phyloP scores from a whole-genome alignment of 1,140 invertebrate species.

The Aculops lycopersici region DNA sequence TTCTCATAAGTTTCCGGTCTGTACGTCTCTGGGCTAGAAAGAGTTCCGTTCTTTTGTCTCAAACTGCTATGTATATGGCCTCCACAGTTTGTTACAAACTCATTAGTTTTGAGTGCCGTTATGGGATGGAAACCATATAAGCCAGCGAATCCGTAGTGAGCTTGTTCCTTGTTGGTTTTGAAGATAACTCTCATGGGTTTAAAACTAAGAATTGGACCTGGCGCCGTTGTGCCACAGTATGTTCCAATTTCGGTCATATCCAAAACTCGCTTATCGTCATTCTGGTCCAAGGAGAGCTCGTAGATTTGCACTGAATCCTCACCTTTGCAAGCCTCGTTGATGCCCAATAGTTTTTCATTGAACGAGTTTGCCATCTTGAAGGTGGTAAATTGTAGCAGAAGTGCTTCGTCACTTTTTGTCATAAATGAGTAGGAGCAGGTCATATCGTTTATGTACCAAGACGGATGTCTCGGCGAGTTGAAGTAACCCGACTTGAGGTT shows the following conservation, averaged over 20 bases:
- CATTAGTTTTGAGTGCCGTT: neutral
- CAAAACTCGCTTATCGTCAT: neutral
- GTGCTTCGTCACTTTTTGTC: conserved; percentile 52
- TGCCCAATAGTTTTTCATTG: conserved; percentile 9
- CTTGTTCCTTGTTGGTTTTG: conserved; percentile 42
- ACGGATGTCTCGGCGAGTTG: conserved; percentile 75
- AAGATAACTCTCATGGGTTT: conserved; percentile 44
- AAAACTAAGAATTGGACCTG: conserved; percentile 60
- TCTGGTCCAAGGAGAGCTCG: neutral
- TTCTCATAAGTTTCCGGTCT: conserved; percentile 53
- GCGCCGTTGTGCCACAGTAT: conserved; percentile 29
- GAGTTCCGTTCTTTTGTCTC: conserved; percentile 37
- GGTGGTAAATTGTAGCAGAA: conserved; percentile 61
- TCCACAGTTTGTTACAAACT: conserved; percentile 33
- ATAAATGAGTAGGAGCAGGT: conserved; percentile 64
- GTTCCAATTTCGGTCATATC: conserved; percentile 27
- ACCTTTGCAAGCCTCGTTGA: conserved; percentile 4
- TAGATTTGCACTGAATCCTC: conserved; percentile 2
- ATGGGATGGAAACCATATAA: conserved; percentile 42
- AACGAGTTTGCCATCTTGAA: conserved; percentile 38
- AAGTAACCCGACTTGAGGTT: conserved; percentile 55
- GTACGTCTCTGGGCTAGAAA: conserved; percentile 33
- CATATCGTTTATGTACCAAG: conserved; percentile 66
- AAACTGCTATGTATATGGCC: conserved; percentile 40
- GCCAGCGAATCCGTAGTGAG: conserved; percentile 62